Evolutionary conservation across 2,797 vertebrate species (phyloP), one percentile per base, ranked within the genome.

Genomic region (Numenius phaeopus): DNA sequence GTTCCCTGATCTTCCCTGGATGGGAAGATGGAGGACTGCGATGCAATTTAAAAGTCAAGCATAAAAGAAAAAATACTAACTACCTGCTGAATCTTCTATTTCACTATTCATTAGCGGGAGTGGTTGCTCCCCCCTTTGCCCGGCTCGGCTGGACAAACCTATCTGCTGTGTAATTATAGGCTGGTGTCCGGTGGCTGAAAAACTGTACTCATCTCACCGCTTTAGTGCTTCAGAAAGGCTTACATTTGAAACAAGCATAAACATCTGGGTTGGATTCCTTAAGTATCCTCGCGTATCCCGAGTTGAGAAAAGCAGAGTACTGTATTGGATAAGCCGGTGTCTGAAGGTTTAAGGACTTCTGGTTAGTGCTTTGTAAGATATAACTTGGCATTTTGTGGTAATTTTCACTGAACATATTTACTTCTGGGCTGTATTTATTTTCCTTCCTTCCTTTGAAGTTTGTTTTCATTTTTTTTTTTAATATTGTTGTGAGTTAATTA

Each of bases 341-440:
- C 84, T 96, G 64, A 96, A 94, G 81, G 77, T 94, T 97, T 97
- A 89, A 88, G 84, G 71, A 66, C 39, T 94, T 93, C 80, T 95
- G 91, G 75, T 90, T 91, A 90, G 89, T 80, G 87, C 89, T 96
- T 84, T 69, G 52, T 66, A 65, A 94, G 89, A 96, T 91, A 58
- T 5, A 94, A 87, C 50, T 91, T 94, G 69, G 70, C 61, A 65
- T 96, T 94, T 89, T 87, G 71, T 76, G 75, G 70, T 83, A 34
- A 39, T 66, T 90, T 57, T 92, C n/a, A 44, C 72, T 58, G 86
- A 88, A 40, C 24, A 10, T 78, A 49, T 83, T 94, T 69, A 73
- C 55, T 95, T 91, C 81, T 83, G 69, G 81, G 19, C 40, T 73
- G 11, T 55, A 17, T 82, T 94, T 91, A 17, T 82, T 94, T 91